Evolutionary conservation across 2,797 vertebrate genomes (phyloP).

Genomic region (Dryobates pubescens): DNA sequence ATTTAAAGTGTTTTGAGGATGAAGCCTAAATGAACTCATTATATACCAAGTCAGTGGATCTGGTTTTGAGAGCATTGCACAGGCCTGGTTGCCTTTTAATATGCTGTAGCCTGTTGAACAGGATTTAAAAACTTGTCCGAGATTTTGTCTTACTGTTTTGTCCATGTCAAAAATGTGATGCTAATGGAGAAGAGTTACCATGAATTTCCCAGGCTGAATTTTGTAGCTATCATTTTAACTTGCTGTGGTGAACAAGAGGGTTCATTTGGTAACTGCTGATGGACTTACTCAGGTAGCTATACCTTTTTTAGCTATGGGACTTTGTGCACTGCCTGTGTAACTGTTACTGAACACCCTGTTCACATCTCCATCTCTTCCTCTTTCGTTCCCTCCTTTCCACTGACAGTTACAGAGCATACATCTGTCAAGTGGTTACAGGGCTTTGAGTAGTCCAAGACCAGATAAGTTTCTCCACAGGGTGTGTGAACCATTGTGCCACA

Average conservation of each 20-base stretch:
- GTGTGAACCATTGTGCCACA: rapidly evolving
- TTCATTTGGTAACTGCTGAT: background rate
- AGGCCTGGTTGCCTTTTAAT: background rate
- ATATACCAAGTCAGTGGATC: background rate
- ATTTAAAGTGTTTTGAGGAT: background rate
- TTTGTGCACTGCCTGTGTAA: no score
- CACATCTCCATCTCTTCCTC: background rate
- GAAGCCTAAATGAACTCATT: background rate
- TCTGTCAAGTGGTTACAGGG: background rate
- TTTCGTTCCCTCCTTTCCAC: background rate
- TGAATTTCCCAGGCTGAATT: background rate
- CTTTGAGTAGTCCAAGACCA: background rate
- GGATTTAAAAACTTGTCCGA: background rate
- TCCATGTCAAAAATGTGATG: background rate
- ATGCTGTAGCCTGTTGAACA: background rate
- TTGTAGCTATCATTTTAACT: background rate
- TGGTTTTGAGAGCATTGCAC: background rate
- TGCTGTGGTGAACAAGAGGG: background rate
- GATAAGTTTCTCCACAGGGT: background rate
- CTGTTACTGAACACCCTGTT: background rate
- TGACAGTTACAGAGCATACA: background rate
- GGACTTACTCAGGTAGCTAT: background rate
- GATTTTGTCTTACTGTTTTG: background rate
- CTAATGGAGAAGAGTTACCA: background rate
- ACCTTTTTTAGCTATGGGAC: no score